phyloP scores from a whole-genome alignment of 2,797 vertebrate species.

The Tokudaia tokunoshimensis region DNA sequence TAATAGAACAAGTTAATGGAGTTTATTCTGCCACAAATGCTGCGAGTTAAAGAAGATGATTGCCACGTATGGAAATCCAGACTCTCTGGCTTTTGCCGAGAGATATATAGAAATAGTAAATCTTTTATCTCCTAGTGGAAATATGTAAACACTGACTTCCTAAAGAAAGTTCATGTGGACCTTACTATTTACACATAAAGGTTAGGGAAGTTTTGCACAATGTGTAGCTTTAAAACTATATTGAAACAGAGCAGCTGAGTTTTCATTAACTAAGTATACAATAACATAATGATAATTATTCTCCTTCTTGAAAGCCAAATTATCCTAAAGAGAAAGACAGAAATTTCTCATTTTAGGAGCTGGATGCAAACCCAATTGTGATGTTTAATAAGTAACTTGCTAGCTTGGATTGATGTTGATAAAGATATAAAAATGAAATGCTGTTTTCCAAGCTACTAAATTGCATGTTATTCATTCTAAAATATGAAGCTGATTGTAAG shows the following conservation, averaged over 20 bases:
- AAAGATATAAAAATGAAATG: conserved; percentile 85
- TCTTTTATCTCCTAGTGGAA: conserved; percentile 79
- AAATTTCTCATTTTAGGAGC: conserved; percentile 81
- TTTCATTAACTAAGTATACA: conserved; percentile 73
- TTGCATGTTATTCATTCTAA: conserved; percentile 86
- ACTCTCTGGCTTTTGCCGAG: conserved; percentile 82
- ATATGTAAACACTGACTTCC: conserved; percentile 72
- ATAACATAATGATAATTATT: conserved; percentile 74
- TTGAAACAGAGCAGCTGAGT: conserved; percentile 61
- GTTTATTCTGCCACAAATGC: conserved; percentile 89
- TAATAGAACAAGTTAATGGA: conserved; percentile 91
- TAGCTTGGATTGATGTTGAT: conserved; percentile 82
- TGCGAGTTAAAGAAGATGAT: conserved; percentile 86
- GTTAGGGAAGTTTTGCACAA: not conserved
- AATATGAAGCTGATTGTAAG: conserved; percentile 88
- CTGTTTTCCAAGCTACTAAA: conserved; percentile 84
- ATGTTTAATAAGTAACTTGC: conserved; percentile 86
- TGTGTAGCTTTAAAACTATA: conserved; percentile 57
- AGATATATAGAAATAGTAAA: conserved; percentile 84
- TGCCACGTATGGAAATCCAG: conserved; percentile 86
- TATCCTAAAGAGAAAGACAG: conserved; percentile 73
- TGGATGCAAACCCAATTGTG: conserved; percentile 85
- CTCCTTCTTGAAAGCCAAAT: conserved; percentile 76
- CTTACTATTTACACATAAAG: conserved; percentile 57
- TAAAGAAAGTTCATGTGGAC: conserved; percentile 14